Conservation (phyloP, 2,888 invertebrate species). For the Limulus polyphemus region DNA sequence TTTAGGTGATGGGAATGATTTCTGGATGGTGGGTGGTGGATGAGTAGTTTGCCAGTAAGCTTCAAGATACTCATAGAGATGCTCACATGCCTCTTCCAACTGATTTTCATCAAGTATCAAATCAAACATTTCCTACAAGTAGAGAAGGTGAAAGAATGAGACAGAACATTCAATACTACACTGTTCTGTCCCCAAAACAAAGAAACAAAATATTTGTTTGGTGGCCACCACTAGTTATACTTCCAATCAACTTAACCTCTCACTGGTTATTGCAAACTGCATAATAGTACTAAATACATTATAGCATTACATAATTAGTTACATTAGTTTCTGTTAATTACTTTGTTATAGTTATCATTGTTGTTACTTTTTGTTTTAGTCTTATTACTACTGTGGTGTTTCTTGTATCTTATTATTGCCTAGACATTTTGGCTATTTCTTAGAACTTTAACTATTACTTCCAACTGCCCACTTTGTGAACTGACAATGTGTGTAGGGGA, state of each 20-base stretch:
- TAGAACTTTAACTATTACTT: too few relatives aligned
- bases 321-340: too few relatives aligned
- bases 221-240: not conserved
- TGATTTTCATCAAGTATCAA: slow-evolving; percentile 98
- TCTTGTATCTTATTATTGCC: too few relatives aligned
- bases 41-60: slow-evolving; percentile 97
- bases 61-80: slow-evolving; percentile 95
- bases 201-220: not conserved
- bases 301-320: too few relatives aligned
- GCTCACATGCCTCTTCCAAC: slow-evolving; percentile 97
- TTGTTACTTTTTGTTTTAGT: too few relatives aligned
- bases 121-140: slow-evolving; percentile 79
- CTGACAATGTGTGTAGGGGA: too few relatives aligned
- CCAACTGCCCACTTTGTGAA: too few relatives aligned
- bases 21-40: slow-evolving; percentile 48
- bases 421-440: too few relatives aligned
- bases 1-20: slow-evolving; percentile 16
- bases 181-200: not conserved
- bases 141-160: not conserved
- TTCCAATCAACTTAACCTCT: not conserved
- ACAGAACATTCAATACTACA: not conserved
- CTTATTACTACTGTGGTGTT: too few relatives aligned
- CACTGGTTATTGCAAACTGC: too few relatives aligned
- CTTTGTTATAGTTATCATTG: too few relatives aligned
- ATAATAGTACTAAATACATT: too few relatives aligned